These are phyloP conservation scores for Pseudorhiza aurosa DNA, from an alignment of 30 jellyfish, hydroid and myxozoan species.

Conservation along the genomic window DNA sequence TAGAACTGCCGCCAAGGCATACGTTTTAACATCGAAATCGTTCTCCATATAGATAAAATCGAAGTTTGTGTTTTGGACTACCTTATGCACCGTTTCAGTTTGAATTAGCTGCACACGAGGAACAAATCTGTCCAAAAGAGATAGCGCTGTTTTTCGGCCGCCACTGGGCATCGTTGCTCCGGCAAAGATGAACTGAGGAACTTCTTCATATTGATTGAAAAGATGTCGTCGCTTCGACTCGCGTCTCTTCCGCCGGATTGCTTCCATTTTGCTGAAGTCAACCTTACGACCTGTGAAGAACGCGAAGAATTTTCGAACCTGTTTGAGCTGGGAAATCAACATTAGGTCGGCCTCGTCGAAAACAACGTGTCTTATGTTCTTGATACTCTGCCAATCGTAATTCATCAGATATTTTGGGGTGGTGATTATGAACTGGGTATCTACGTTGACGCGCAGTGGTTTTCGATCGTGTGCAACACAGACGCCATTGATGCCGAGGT, in stretches of 20 bases:
- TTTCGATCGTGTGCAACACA: slow-evolving; percentile 46
- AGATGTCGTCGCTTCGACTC: slow-evolving; percentile 14
- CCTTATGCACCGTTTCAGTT: slow-evolving; percentile 62
- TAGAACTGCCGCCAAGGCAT: slow-evolving; percentile 29
- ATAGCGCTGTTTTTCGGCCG: slow-evolving; percentile 64
- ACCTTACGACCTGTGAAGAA: slow-evolving; percentile 50
- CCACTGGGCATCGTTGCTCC: slow-evolving; percentile 95
- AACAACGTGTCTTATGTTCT: slow-evolving; percentile 61
- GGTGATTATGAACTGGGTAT: slow-evolving; percentile 55
- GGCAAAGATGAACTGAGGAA: slow-evolving; percentile 80
- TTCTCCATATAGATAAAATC: slow-evolving; percentile 49
- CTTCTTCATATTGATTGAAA: not conserved
- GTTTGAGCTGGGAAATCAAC: slow-evolving; percentile 35
- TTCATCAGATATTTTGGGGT: slow-evolving; percentile 64
- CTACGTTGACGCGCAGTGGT: slow-evolving; percentile 46
- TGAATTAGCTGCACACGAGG: slow-evolving; percentile 66
- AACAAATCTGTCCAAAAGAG: slow-evolving; percentile 55
- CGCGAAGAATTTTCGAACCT: slow-evolving; percentile 46
- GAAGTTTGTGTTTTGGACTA: slow-evolving; percentile 24
- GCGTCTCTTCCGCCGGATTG: slow-evolving; percentile 21
- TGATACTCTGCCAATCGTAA: slow-evolving; percentile 58
- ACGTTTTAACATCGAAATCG: slow-evolving; percentile 24
- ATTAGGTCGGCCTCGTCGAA: slow-evolving; percentile 90
- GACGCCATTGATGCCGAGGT: slow-evolving; percentile 26
- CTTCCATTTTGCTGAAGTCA: slow-evolving; percentile 41